Conservation (phyloP, 2,888 invertebrate genomes). For the Lasioglossum leucozonium region DNA sequence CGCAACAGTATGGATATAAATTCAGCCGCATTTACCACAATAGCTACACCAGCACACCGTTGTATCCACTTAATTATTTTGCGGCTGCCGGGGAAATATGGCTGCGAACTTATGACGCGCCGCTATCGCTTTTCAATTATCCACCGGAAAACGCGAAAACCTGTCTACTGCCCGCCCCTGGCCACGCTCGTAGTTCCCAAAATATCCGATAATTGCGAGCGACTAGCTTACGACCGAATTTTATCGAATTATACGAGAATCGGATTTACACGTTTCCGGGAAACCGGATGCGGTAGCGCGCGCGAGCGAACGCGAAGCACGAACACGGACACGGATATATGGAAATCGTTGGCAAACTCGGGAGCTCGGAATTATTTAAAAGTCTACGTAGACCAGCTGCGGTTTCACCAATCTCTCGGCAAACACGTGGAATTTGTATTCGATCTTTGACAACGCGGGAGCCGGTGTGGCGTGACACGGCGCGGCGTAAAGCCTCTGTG, state of each 20-base stretch:
- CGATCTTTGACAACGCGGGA: background rate
- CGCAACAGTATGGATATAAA: slow-evolving; percentile 11
- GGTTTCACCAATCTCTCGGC: background rate
- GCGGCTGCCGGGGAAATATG: slow-evolving; percentile 43
- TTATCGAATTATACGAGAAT: slow-evolving; percentile 23
- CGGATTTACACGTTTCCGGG: slow-evolving; percentile 15
- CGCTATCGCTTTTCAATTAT: slow-evolving; percentile 63
- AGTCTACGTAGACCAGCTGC: background rate
- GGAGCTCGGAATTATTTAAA: background rate
- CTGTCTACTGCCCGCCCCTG: background rate
- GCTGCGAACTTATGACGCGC: slow-evolving; percentile 21
- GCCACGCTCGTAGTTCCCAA: background rate
- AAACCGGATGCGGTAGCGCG: background rate
- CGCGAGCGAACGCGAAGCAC: background rate
- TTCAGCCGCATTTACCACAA: slow-evolving; percentile 45
- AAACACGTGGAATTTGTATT: background rate
- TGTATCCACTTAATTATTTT: slow-evolving; percentile 59
- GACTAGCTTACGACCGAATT: slow-evolving; percentile 11
- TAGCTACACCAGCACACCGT: slow-evolving; percentile 24
- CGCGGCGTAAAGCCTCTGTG: background rate
- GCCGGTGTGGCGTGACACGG: too few relatives aligned
- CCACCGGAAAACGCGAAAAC: slow-evolving; percentile 20
- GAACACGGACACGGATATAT: background rate
- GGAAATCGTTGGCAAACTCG: background rate
- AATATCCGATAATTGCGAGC: slow-evolving; percentile 25